phyloP scores from a whole-genome alignment of 2,113 vertebrate species.

The Centropus bengalensis region DNA sequence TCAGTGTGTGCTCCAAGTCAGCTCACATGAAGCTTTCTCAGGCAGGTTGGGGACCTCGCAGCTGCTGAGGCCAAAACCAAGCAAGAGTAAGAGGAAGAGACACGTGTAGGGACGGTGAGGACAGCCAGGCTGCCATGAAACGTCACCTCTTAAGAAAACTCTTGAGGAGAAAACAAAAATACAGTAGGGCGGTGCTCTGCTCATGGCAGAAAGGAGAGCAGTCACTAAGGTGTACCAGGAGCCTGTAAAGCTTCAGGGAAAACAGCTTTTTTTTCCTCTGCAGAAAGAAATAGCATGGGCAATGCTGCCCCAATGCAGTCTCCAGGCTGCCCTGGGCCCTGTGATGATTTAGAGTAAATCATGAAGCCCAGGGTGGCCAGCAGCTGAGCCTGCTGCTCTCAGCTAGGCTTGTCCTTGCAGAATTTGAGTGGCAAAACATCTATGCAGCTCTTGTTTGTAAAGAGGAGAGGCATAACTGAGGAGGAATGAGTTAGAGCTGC shows the following conservation, averaged over 20 bases:
- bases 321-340: not conserved
- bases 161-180: not conserved
- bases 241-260: not conserved
- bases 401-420: not conserved
- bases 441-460: not conserved
- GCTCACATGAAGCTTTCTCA: not conserved
- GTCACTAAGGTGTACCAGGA: not conserved
- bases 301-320: not conserved
- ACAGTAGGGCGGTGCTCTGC: not conserved
- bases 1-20: accelerated
- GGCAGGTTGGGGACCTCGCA: not conserved
- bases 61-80: not conserved
- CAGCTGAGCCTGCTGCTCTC: not conserved
- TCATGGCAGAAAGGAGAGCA: not conserved
- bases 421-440: not conserved
- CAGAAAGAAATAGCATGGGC: accelerated
- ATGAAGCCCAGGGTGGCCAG: not conserved
- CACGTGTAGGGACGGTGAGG: accelerated
- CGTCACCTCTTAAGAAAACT: not conserved
- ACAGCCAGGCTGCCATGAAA: not conserved
- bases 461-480: not conserved
- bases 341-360: not conserved
- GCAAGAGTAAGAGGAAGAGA: not conserved
- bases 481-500: not conserved
- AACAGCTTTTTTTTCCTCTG: not conserved